Evolutionary conservation across 2,888 invertebrate genomes (phyloP).

Genomic region (Scelioninae gen. 2): DNA sequence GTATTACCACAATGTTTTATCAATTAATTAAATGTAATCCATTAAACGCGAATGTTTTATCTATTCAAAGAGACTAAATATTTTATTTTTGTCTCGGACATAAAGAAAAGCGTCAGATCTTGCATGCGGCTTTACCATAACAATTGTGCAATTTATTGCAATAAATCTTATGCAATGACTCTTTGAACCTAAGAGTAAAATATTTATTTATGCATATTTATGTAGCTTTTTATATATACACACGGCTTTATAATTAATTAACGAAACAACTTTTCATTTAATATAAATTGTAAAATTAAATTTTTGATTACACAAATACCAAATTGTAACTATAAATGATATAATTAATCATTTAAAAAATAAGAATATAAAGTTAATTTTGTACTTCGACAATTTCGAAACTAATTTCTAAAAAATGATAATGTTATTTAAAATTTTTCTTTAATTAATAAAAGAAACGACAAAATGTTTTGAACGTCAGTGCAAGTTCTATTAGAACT

Average conservation of each 20-base stretch:
- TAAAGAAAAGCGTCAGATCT: neutral
- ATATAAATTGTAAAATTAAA: neutral
- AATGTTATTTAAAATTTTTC: too few relatives aligned
- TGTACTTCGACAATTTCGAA: neutral
- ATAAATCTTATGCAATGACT: slow-evolving; percentile 5
- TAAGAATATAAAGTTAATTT: neutral
- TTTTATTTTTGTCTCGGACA: too few relatives aligned
- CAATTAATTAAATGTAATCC: too few relatives aligned
- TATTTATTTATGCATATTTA: neutral
- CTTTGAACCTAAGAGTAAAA: neutral
- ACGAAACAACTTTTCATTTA: neutral
- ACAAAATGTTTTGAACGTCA: too few relatives aligned
- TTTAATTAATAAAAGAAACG: too few relatives aligned
- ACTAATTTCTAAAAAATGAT: neutral
- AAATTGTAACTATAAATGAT: too few relatives aligned
- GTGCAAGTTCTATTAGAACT: neutral
- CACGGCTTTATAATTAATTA: too few relatives aligned
- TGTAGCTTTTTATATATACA: neutral
- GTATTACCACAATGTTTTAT: too few relatives aligned
- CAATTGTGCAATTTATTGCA: neutral
- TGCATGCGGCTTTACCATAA: slow-evolving; percentile 1
- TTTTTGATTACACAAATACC: too few relatives aligned
- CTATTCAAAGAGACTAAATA: too few relatives aligned
- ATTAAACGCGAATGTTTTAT: too few relatives aligned
- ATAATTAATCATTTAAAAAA: neutral